Conservation (phyloP, 2,797 vertebrate species). For the Cynopterus sphinx region DNA sequence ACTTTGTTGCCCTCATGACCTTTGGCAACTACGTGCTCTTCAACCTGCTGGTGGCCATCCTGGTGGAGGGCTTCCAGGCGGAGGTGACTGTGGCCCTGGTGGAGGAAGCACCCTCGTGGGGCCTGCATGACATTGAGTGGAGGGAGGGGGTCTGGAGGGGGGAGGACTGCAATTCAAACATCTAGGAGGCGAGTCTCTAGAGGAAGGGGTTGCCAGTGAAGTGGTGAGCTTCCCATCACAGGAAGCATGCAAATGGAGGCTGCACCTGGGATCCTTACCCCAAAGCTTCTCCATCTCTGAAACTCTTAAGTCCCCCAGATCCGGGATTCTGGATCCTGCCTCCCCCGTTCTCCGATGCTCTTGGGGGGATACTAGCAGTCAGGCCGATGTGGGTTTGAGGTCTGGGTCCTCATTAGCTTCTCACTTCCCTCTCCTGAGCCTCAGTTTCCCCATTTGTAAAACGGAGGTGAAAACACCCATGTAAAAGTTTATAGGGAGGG, state of each 20-base stretch:
- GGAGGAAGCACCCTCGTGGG: not conserved
- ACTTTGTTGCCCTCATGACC: conserved; percentile 99
- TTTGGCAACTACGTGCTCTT: conserved; percentile 99
- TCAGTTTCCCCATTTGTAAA: not conserved
- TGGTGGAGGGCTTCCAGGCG: conserved; percentile 99
- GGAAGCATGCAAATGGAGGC: not conserved
- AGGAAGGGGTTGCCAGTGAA: not conserved
- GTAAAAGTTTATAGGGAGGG: not conserved
- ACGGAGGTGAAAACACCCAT: not conserved
- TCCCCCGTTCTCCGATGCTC: not conserved
- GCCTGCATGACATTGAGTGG: not conserved
- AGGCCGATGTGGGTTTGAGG: not conserved
- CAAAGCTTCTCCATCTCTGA: not conserved
- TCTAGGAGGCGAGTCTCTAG: not conserved
- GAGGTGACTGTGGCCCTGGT: conserved; percentile 88
- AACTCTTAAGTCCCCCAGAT: not conserved
- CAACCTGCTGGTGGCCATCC: conserved; percentile 97
- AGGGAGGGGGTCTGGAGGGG: not conserved
- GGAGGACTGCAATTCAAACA: not conserved
- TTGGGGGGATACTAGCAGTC: not conserved
- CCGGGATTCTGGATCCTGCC: not conserved
- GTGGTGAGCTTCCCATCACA: not conserved
- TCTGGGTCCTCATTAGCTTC: not conserved
- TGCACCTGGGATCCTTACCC: not conserved
- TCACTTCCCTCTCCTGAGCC: not conserved